Evolutionary conservation across 2,888 invertebrate species (phyloP).

Genomic region (Apamea monoglypha): DNA sequence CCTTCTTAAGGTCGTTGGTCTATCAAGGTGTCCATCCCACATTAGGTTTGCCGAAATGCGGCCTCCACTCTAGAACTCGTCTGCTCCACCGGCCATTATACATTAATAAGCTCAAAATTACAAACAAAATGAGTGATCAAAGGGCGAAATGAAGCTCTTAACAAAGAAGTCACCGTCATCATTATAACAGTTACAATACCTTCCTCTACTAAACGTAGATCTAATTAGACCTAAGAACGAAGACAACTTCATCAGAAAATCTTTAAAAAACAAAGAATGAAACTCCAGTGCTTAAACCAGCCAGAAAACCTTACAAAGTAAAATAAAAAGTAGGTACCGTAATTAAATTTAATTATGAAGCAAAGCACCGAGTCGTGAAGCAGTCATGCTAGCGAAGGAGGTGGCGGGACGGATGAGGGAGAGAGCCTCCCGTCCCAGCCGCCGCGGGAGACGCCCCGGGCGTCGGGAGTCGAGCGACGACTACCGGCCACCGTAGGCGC

Average conservation of each 20-base stretch:
- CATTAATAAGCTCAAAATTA: neutral
- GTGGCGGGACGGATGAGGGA: too few species aligned
- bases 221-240: neutral
- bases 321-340: neutral
- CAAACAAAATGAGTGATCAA: neutral
- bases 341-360: conserved; percentile 26
- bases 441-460: too few species aligned
- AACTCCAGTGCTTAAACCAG: conserved; percentile 7
- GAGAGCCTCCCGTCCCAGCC: too few species aligned
- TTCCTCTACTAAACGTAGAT: neutral
- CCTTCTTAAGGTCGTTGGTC: neutral
- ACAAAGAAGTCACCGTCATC: neutral
- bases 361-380: conserved; percentile 16
- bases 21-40: neutral
- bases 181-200: neutral
- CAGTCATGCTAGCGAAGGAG: too few species aligned
- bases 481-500: too few species aligned
- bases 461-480: too few species aligned
- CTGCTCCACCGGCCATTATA: neutral
- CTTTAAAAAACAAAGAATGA: neutral
- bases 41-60: too few species aligned
- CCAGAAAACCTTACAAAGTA: neutral
- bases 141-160: neutral
- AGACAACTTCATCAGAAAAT: neutral
- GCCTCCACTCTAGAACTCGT: neutral